These are phyloP conservation scores for Stratiolaelaps scimitus DNA, from an alignment of 1,140 invertebrate species.

Conservation along the genomic window DNA sequence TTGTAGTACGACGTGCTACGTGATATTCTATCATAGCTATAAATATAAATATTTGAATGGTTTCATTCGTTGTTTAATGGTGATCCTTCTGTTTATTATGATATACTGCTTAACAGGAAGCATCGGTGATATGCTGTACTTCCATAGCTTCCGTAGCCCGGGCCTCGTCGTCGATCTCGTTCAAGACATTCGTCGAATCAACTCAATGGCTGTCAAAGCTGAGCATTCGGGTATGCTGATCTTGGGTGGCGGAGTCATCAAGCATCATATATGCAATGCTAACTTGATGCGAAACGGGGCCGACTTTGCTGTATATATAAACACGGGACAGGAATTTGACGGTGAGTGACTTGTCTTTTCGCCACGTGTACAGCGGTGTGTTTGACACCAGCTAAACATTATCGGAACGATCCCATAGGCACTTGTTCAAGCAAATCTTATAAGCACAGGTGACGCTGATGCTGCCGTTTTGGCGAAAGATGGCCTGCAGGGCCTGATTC, in stretches of 20 bases:
- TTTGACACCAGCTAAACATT: too few species aligned
- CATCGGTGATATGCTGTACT: conserved; percentile 98
- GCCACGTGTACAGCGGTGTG: too few species aligned
- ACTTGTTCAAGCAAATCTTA: too few species aligned
- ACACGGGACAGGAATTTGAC: conserved; percentile 95
- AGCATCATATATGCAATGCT: conserved; percentile 97
- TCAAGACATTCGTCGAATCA: conserved; percentile 75
- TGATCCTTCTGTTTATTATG: too few species aligned
- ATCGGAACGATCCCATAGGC: too few species aligned
- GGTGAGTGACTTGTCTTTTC: conserved; percentile 39
- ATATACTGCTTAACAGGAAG: conserved; percentile 44
- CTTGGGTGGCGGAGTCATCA: conserved; percentile 88
- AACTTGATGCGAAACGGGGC: conserved; percentile 98
- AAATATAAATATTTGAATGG: too few species aligned
- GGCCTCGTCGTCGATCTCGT: conserved; percentile 87
- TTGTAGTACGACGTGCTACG: too few species aligned
- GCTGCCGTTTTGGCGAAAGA: too few species aligned
- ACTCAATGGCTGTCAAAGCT: conserved; percentile 88
- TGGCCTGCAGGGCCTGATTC: too few species aligned
- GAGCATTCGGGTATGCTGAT: conserved; percentile 91
- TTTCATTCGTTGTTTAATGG: too few species aligned
- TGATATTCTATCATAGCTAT: too few species aligned
- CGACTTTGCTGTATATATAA: conserved; percentile 88
- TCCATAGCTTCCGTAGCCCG: conserved; percentile 84
- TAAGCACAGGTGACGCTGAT: too few species aligned